Conservation (phyloP, 2,113 vertebrate genomes). For the Neomonachus schauinslandi region DNA sequence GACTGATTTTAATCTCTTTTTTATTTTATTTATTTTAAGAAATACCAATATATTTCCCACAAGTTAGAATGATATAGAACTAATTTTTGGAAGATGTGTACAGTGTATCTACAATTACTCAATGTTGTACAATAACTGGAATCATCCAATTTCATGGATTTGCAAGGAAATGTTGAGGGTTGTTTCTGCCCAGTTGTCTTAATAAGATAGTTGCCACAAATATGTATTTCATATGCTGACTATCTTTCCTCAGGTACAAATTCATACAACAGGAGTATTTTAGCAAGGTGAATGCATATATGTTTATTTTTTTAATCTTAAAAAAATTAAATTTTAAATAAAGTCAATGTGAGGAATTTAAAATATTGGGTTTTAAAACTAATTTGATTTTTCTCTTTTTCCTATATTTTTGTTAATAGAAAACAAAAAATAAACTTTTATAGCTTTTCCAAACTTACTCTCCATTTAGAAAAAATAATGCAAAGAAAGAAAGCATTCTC, state of each 20-base stretch:
- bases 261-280: not conserved
- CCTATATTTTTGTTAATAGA: not conserved
- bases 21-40: not conserved
- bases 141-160: constrained; percentile 21
- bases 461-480: not conserved
- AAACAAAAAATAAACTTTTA: not conserved
- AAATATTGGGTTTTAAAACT: not conserved
- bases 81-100: not conserved
- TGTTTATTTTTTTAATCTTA: constrained; percentile 4
- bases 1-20: not conserved
- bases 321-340: constrained; percentile 30
- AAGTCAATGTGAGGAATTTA: not conserved
- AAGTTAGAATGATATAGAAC: not conserved
- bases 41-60: not conserved
- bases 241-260: not conserved
- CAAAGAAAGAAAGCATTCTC: not conserved
- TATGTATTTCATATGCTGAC: not conserved
- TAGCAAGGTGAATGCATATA: not conserved
- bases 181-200: constrained; percentile 20
- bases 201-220: not conserved
- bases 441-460: not conserved
- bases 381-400: not conserved
- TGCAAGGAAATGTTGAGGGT: constrained; percentile 7
- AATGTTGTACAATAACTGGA: not conserved
- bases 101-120: not conserved